These are phyloP conservation scores for Leptoteleia sp. DNA, from an alignment of 1,140 invertebrate species.

Conservation along the genomic window DNA sequence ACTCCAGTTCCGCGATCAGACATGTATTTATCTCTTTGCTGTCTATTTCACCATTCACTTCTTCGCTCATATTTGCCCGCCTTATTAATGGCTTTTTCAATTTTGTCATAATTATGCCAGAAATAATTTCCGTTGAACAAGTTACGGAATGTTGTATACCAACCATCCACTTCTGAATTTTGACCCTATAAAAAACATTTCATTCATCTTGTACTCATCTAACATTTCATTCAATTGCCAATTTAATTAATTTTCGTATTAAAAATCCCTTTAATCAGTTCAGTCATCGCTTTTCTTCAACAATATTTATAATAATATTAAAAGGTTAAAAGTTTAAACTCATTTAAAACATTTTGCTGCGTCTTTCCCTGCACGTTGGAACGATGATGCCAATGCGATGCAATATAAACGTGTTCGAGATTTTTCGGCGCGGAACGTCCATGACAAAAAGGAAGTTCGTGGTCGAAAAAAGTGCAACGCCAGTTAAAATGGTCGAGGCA, in stretches of 20 bases:
- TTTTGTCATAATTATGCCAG: constrained; percentile 17
- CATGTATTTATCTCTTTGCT: constrained; percentile 29
- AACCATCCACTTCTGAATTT: no score
- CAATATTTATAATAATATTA: no score
- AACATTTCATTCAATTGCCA: no score
- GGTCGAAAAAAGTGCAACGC: constrained; percentile 32
- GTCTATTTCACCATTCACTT: constrained; percentile 24
- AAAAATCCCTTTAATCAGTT: no score
- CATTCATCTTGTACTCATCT: no score
- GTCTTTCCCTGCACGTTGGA: background rate
- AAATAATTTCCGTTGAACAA: no score
- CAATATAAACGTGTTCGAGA: constrained; percentile 8
- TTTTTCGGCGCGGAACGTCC: background rate
- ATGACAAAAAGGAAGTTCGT: constrained; percentile 7
- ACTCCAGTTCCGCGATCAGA: constrained; percentile 38
- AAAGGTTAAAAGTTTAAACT: no score
- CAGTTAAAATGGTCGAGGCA: constrained; percentile 27
- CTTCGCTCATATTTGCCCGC: constrained; percentile 24
- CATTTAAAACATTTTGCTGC: no score
- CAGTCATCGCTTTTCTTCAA: no score
- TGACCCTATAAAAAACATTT: no score
- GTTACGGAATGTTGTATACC: no score
- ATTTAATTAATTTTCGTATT: no score
- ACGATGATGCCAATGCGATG: constrained; percentile 12
- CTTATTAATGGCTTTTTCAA: constrained; percentile 1